Evolutionary conservation across 2,113 vertebrate species (phyloP).

Genomic region (Nanorana parkeri): DNA sequence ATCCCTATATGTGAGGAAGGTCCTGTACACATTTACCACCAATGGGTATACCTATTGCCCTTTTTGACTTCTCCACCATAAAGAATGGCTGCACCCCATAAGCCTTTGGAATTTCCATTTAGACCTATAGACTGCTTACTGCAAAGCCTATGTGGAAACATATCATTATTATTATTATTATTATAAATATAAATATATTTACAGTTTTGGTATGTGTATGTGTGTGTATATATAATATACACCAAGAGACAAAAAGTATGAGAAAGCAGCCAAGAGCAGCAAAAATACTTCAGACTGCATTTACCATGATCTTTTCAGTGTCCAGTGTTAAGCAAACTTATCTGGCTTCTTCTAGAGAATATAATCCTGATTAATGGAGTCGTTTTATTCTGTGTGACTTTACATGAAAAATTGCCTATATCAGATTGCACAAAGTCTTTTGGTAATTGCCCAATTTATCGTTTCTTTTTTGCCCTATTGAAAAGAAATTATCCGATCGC

Average conservation of each 20-base stretch:
- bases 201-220: too few species aligned
- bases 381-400: slow-evolving; percentile 9
- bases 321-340: not conserved
- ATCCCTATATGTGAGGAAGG: too few species aligned
- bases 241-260: not conserved
- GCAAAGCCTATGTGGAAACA: too few species aligned
- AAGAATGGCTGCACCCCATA: too few species aligned
- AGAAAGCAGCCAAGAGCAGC: not conserved
- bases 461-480: slow-evolving; percentile 21
- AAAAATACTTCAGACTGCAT: not conserved
- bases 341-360: not conserved
- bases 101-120: too few species aligned
- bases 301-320: not conserved
- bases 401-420: slow-evolving; percentile 6
- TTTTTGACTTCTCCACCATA: too few species aligned
- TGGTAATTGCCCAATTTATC: slow-evolving; percentile 35
- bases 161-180: too few species aligned
- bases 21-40: too few species aligned
- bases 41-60: too few species aligned
- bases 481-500: slow-evolving; percentile 3
- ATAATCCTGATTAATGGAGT: slow-evolving; percentile 27
- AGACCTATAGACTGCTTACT: too few species aligned
- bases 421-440: slow-evolving; percentile 1
- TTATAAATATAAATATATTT: too few species aligned
- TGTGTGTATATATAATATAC: too few species aligned